phyloP scores from a whole-genome alignment of 2,888 invertebrate genomes.

The Tigriopus californicus region DNA sequence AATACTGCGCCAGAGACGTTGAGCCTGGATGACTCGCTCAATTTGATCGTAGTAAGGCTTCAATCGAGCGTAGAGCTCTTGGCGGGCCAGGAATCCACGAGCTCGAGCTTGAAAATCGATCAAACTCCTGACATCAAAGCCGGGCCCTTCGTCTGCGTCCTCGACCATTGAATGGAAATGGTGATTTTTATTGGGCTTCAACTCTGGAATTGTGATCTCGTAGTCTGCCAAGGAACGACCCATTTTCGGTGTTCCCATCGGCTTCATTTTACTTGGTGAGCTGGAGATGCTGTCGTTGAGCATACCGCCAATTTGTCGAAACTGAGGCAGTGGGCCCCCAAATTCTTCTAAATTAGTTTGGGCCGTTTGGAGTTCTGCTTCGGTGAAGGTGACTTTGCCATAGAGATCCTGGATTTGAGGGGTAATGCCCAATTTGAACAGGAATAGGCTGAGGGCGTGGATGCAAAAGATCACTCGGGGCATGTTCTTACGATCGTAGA shows the following conservation, averaged over 20 bases:
- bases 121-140: constrained; percentile 23
- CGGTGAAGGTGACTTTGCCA: constrained; percentile 52
- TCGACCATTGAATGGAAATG: not conserved
- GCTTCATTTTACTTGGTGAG: too few relatives aligned
- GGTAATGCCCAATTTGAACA: constrained; percentile 44
- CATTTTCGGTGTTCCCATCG: too few relatives aligned
- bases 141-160: constrained; percentile 22
- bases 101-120: constrained; percentile 39
- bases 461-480: constrained; percentile 56
- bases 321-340: constrained; percentile 49
- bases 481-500: constrained; percentile 63
- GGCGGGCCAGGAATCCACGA: constrained; percentile 40
- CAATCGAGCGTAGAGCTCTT: constrained; percentile 26
- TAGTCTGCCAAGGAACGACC: not conserved
- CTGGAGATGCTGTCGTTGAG: constrained; percentile 32
- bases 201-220: not conserved
- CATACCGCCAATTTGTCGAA: constrained; percentile 53
- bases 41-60: constrained; percentile 23
- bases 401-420: constrained; percentile 54
- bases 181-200: constrained; percentile 21
- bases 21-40: constrained; percentile 34
- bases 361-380: constrained; percentile 25
- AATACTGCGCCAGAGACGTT: constrained; percentile 46
- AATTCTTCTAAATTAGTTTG: constrained; percentile 43
- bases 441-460: constrained; percentile 49